Percentiles rank a stretch among this genome's conserved stretches.
Evolutionary conservation across 35 echinoderm and acorn worm species (phyloP).

Genomic region (Apostichopus japonicus): DNA sequence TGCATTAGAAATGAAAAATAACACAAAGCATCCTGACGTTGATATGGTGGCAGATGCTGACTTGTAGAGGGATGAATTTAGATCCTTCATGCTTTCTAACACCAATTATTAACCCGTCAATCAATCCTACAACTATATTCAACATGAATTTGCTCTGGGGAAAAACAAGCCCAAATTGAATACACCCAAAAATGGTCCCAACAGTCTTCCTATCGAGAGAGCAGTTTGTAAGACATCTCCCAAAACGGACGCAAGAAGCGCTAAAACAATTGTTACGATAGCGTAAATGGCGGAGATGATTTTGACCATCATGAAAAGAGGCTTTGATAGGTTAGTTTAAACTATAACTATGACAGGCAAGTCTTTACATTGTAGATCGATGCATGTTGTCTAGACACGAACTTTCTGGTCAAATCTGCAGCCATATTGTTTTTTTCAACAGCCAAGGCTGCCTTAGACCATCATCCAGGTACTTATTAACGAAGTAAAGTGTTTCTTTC

Average conservation of each 20-base stretch:
- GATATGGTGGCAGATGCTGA: neutral
- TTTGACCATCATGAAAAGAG: neutral
- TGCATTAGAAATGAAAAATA: neutral
- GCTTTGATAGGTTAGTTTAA: too few species aligned
- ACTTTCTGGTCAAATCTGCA: too few species aligned
- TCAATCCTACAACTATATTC: neutral
- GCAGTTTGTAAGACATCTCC: conserved; percentile 23
- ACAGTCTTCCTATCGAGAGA: neutral
- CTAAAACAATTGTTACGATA: conserved; percentile 1
- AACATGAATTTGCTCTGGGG: conserved; percentile 30
- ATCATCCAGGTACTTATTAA: too few species aligned
- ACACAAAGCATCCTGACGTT: neutral
- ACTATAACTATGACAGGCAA: too few species aligned
- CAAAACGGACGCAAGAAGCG: conserved; percentile 23
- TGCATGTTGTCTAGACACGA: too few species aligned
- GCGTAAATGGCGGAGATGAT: conserved; percentile 13
- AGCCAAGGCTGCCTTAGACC: too few species aligned
- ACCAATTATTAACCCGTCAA: neutral
- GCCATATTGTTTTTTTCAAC: too few species aligned
- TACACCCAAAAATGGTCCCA: conserved; percentile 6
- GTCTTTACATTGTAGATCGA: too few species aligned
- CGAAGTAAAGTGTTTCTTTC: too few species aligned
- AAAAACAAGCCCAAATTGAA: conserved; percentile 18
- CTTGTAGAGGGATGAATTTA: neutral
- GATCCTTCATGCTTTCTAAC: neutral